Conservation (phyloP, 1,140 invertebrate genomes). For the Palaemon carinicauda region DNA sequence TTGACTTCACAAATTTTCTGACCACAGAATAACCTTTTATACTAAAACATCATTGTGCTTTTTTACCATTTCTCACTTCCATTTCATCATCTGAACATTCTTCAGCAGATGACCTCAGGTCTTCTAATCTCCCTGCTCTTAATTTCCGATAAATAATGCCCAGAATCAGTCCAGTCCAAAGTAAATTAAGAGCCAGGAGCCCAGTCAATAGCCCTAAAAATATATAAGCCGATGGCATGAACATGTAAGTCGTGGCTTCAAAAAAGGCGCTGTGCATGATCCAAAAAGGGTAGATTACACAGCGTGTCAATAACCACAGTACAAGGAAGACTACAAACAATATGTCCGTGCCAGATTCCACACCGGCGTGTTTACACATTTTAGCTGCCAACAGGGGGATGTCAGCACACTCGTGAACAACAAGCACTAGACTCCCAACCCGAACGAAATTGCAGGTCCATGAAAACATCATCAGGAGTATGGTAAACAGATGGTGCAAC, state of each 20-base stretch:
- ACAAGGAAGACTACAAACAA: slow-evolving; percentile 88
- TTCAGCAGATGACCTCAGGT: background rate
- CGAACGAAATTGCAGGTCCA: slow-evolving; percentile 94
- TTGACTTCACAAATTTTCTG: no score
- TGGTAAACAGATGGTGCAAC: slow-evolving; percentile 68
- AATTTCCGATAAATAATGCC: background rate
- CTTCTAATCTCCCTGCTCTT: background rate
- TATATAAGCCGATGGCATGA: slow-evolving; percentile 95
- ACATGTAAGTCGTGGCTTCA: slow-evolving; percentile 82
- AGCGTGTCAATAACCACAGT: slow-evolving; percentile 85
- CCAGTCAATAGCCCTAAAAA: slow-evolving; percentile 75
- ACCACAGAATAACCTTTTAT: background rate
- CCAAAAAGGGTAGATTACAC: slow-evolving; percentile 87
- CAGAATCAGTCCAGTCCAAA: slow-evolving; percentile 38
- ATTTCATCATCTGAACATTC: background rate
- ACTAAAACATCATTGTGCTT: background rate
- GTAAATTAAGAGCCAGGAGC: slow-evolving; percentile 19
- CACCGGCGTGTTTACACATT: slow-evolving; percentile 89
- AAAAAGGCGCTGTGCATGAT: slow-evolving; percentile 83
- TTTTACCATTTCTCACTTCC: background rate
- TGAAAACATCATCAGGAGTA: slow-evolving; percentile 74
- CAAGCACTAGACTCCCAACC: slow-evolving; percentile 87
- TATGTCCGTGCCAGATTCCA: slow-evolving; percentile 81
- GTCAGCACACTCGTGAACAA: slow-evolving; percentile 94
- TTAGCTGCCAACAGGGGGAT: slow-evolving; percentile 78